phyloP scores from a whole-genome alignment of 2,888 invertebrate species.

The Lepidocyrtoides sp. region DNA sequence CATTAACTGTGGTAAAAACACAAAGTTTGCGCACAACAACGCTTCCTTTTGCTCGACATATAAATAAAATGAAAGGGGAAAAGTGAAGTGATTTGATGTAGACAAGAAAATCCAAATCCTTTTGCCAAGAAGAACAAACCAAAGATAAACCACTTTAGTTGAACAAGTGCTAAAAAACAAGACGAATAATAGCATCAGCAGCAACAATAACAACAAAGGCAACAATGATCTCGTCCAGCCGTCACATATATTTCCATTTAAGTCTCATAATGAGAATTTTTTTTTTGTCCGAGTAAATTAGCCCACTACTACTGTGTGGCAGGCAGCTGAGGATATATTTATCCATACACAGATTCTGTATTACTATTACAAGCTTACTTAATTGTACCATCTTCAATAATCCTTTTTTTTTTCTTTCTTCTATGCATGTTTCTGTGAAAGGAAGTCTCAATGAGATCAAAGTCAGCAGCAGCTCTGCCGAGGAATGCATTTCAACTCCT shows the following conservation, averaged over 20 bases:
- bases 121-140: slow-evolving; percentile 18
- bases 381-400: neutral
- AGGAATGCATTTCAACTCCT: slow-evolving; percentile 14
- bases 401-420: neutral
- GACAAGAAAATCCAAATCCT: slow-evolving; percentile 50
- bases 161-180: neutral
- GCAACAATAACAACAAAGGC: neutral
- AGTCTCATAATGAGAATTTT: slow-evolving; percentile 66
- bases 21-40: neutral
- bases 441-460: neutral
- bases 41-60: neutral
- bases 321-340: neutral
- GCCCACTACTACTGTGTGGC: slow-evolving; percentile 38
- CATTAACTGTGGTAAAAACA: neutral
- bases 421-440: neutral
- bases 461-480: neutral
- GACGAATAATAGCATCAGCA: neutral
- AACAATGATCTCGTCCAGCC: slow-evolving; percentile 43
- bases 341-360: neutral
- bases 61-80: neutral
- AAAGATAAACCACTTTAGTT: slow-evolving; percentile 14
- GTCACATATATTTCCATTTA: slow-evolving; percentile 75
- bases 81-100: slow-evolving; percentile 26
- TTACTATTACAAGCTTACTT: neutral
- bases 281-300: slow-evolving; percentile 54